Evolutionary conservation across 2,113 vertebrate species (phyloP), one percentile per base, ranked within the genome.

Genomic region (Austrofundulus limnaeus): DNA sequence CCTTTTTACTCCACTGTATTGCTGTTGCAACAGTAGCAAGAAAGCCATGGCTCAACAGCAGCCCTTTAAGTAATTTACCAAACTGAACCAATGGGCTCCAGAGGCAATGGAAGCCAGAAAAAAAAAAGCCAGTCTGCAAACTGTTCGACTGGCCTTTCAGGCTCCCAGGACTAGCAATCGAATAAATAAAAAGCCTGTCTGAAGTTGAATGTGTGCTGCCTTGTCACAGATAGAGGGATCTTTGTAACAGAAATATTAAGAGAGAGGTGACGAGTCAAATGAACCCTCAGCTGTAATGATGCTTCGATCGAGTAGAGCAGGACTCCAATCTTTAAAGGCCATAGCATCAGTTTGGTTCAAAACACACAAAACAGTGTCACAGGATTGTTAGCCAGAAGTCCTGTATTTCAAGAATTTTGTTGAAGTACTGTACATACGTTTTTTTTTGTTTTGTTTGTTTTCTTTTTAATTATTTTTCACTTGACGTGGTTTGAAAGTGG

Each of bases 361-460:
- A 77, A 63, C 72, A 39, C 63, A 75, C 58, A 66, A 39, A 61
- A n/a, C n/a, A n/a, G 28, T 75, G 74, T 78, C 75, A 80, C 75
- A 70, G 77, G 80, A 90, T 87, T 87, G 39, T 72, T 76, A 90
- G 85, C 92, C 94, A 91, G 87, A 90, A 92, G 93, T 89, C 91
- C 91, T 90, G 90, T 92, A 91, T 93, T 93, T 87, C 90, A 94
- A 92, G 91, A 94, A 90, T 95, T 92, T 92, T n/a, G 92, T 94
- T 89, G 92, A 93, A 94, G 93, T 95, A 95, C 94, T 96, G 95
- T 94, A 95, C 91, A 94, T 93, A 91, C 92, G 87, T 79, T 78
- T n/a, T n/a, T n/a, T n/a, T n/a, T n/a, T n/a, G n/a, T n/a, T n/a
- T n/a, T n/a, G n/a, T n/a, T n/a, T n/a, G n/a, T n/a, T n/a, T n/a